Percentiles rank a stretch among this genome's conserved stretches.
These are phyloP conservation scores for Oryzias curvinotus DNA, from an alignment of 2,113 vertebrate species.

Conservation along the genomic window DNA sequence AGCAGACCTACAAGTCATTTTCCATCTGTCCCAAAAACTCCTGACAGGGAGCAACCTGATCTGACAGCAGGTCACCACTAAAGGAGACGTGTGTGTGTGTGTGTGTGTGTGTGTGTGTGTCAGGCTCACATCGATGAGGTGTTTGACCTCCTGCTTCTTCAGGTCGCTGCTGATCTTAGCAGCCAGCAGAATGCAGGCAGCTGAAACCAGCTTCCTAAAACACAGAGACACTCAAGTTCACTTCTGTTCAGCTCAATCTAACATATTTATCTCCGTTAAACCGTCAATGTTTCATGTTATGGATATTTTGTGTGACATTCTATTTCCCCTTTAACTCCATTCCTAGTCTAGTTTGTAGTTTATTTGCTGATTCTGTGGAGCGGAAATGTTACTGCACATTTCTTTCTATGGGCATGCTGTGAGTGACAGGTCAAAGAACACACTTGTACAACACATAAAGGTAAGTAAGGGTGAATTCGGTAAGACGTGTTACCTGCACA, in stretches of 20 bases:
- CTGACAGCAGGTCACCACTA: not conserved
- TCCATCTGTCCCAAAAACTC: slow-evolving; percentile 15
- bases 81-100: not conserved
- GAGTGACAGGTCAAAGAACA: no score
- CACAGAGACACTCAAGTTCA: not conserved
- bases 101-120: slow-evolving; percentile 3
- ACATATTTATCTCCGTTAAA: not conserved
- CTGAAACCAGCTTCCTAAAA: slow-evolving; percentile 90
- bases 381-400: no score
- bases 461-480: no score
- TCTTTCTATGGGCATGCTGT: no score
- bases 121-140: slow-evolving; percentile 92
- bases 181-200: slow-evolving; percentile 90
- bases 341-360: no score
- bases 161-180: slow-evolving; percentile 99
- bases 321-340: no score
- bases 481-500: no score
- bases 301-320: no score
- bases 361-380: no score
- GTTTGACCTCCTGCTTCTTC: slow-evolving; percentile 92
- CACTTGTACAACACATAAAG: no score
- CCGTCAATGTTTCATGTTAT: no score
- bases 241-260: not conserved
- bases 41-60: slow-evolving; percentile 12
- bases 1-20: not conserved